Percentiles rank a stretch among this genome's conserved stretches.
These are phyloP conservation scores for Aspidapion aeneum DNA, from an alignment of 2,888 invertebrate species.

Conservation along the genomic window DNA sequence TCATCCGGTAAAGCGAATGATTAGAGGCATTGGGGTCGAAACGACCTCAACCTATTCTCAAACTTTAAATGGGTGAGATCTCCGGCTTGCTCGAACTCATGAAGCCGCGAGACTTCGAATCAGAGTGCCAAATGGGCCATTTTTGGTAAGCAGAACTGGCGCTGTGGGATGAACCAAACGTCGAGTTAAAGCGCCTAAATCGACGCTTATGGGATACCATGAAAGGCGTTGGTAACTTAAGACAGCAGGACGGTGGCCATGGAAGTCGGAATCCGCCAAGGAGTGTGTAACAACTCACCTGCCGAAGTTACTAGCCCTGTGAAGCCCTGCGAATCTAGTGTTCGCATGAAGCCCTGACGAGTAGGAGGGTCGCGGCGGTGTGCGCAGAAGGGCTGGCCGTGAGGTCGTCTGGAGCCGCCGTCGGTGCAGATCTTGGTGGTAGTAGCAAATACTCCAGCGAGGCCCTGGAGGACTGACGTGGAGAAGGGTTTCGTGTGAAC, in stretches of 20 bases:
- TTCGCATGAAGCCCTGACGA: slow-evolving; percentile 55
- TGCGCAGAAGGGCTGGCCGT: slow-evolving; percentile 60
- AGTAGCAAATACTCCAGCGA: slow-evolving; percentile 46
- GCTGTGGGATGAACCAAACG: slow-evolving; percentile 76
- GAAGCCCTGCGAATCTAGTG: slow-evolving; percentile 44
- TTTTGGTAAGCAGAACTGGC: slow-evolving; percentile 79
- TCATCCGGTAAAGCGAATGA: slow-evolving; percentile 73
- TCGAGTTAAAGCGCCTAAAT: slow-evolving; percentile 62
- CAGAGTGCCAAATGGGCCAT: slow-evolving; percentile 64
- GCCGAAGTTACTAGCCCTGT: slow-evolving; percentile 61
- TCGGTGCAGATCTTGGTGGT: slow-evolving; percentile 61
- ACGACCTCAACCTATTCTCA: slow-evolving; percentile 72
- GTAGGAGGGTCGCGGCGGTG: slow-evolving; percentile 56
- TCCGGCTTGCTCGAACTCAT: slow-evolving; percentile 52
- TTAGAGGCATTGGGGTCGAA: slow-evolving; percentile 68
- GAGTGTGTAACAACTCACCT: slow-evolving; percentile 55
- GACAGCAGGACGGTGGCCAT: slow-evolving; percentile 70
- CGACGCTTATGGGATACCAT: slow-evolving; percentile 59
- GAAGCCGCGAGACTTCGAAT: slow-evolving; percentile 23
- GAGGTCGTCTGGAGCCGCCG: slow-evolving; percentile 53
- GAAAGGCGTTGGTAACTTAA: slow-evolving; percentile 55
- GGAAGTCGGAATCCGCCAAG: slow-evolving; percentile 69
- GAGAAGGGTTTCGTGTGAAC: slow-evolving; percentile 16
- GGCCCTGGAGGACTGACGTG: slow-evolving; percentile 18
- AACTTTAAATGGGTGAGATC: slow-evolving; percentile 73